Evolutionary conservation across 2,888 invertebrate genomes (phyloP), one percentile per base, ranked within the genome.

Genomic region (Limulus polyphemus): DNA sequence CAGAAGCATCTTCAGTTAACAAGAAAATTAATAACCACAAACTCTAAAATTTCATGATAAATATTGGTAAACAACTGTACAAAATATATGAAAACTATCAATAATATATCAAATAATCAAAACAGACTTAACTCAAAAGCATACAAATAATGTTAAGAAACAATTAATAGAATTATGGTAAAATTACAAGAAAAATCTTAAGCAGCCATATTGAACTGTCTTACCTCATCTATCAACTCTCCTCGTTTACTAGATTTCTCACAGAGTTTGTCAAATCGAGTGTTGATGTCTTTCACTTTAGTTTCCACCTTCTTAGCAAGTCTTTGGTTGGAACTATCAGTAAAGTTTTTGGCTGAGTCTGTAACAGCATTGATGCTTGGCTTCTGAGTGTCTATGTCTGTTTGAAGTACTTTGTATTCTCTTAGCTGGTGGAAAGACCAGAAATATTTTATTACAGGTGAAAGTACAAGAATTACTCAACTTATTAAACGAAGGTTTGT

Each of bases 221-320:
- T 55, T 13, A 91, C 84, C 64, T 90, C 88, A 49, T 90, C 87
- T 4, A 95, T 78, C 78, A 90, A 87, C 70, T 87, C 87, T 9
- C 85, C 85, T 60, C 93, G 85, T 65, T 86, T 86, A 52, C 82
- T 77, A 0, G 87, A 85, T 68, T 87, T 86, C 68, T 91, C 90
- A 57, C 87, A 81, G 0, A 94, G 80, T 73, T 90, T 91, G 71
- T 91, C 90, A 76, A 89, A 95, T 75, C 91, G 84, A 32, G 76
- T 72, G 64, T 87, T 87, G 1, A 94, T 87, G 72, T 94, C 93
- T 69, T 87, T 86, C n/a, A 94, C 81, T 71, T 93, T 87, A 61
- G 84, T 83, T 74, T 94, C 92, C 62, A 94, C 84, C 71, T 90
- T 89, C 77, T 90, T 91, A 0, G 92, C 91, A 62, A 92, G 85